These are phyloP conservation scores for Magallana angulata DNA, from an alignment of 1,140 invertebrate genomes.

Conservation along the genomic window DNA sequence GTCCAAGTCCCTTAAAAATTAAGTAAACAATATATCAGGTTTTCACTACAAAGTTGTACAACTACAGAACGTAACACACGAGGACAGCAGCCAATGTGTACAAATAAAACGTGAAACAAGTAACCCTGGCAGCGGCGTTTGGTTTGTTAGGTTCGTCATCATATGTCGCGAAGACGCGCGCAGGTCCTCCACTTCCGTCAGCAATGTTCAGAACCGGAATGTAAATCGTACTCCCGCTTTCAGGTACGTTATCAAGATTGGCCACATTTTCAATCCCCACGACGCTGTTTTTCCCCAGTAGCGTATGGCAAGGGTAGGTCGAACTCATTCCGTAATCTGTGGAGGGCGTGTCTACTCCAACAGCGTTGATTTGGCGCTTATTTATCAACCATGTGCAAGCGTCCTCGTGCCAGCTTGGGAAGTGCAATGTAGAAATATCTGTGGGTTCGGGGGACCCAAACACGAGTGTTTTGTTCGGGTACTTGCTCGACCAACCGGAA, in stretches of 20 bases:
- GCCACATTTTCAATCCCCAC: conserved; percentile 59
- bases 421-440: conserved; percentile 50
- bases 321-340: conserved; percentile 80
- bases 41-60: too few relatives aligned
- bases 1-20: too few relatives aligned
- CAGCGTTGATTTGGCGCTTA: conserved; percentile 80
- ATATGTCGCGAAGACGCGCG: conserved; percentile 58
- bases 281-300: conserved; percentile 46
- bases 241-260: conserved; percentile 59
- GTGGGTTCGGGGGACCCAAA: conserved; percentile 56
- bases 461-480: conserved; percentile 64
- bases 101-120: not conserved
- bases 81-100: not conserved
- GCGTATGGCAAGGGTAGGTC: conserved; percentile 39
- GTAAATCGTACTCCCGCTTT: conserved; percentile 52
- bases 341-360: conserved; percentile 85
- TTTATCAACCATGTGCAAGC: conserved; percentile 83
- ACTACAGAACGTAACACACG: too few relatives aligned
- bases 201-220: conserved; percentile 53
- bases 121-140: not conserved
- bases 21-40: too few relatives aligned
- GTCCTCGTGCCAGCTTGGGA: conserved; percentile 81
- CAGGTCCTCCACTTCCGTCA: conserved; percentile 58
- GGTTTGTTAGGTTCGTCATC: conserved; percentile 53
- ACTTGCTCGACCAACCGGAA: conserved; percentile 81